Base-by-base conservation (phyloP, 1,140 invertebrate genomes). In the Paraescarpia echinospica region DNA sequence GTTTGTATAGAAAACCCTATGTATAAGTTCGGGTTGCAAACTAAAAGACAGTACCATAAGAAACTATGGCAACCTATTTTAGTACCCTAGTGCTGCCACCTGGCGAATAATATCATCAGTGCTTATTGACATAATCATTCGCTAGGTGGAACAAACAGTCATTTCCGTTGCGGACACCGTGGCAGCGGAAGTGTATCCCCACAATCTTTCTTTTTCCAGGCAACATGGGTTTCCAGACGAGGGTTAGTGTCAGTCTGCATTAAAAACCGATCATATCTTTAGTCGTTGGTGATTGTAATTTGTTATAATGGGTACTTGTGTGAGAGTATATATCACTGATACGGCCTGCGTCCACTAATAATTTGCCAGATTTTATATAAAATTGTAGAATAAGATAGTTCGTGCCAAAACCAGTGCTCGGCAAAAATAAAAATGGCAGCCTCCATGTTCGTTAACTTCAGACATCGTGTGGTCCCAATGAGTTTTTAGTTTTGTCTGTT, bases 191-290 rank as follows among this genome's bases (percentile, higher is more conserved):
- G 90, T 90, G 90, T 22, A 90, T 34, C 90, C 90, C 90, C 90
- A 90, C 90, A 41, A 34, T 90, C 90, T 90, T 90, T 90, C 90
- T 90, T 90, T 90, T 90, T 90, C 90, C 90, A 41, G 90, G 34
- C 90, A 90, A 34, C 90, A 90, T 90, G 90, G 90, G 90, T 90
- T 90, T 90, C 35, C 90, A 90, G 90, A 90, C 90, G 22, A 90
- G 35, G 90, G 90, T 90, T 90, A 41, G 90, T 77, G 14, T 77
- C 27, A 31, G 59, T 12, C 59, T 77, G 59, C 22, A 12, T 77
- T 77, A 77, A 77, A 77, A 77, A 77, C 22, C 27, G 12, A 2
- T 77, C 59, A 77, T 27, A 27, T 27, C 22, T 77, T 77, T 77
- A 77, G 59, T 77, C 22, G 12, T 5, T 77, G 59, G 8, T 27